Evolutionary conservation across 2,797 vertebrate genomes (phyloP).

Genomic region (Xenentodon cancila): DNA sequence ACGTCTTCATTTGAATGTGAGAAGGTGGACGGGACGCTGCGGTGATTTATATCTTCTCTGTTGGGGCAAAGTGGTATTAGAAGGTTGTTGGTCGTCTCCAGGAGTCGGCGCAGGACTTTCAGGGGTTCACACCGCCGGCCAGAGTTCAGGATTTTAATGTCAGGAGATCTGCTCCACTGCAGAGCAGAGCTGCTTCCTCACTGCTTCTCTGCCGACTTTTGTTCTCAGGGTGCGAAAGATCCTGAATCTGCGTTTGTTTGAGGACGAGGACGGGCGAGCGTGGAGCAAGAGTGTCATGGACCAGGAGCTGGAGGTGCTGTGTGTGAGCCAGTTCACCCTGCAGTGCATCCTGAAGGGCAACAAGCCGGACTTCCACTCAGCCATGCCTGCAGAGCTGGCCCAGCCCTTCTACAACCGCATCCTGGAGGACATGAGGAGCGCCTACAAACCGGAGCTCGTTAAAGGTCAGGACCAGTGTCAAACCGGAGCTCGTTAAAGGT

Average conservation of each 20-base stretch:
- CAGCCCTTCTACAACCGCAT: conserved; percentile 92
- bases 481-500: not conserved
- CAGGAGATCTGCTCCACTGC: too few relatives aligned
- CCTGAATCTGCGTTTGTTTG: conserved; percentile 93
- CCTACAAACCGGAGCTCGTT: conserved; percentile 90
- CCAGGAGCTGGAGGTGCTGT: conserved; percentile 90
- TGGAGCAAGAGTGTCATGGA: conserved; percentile 97
- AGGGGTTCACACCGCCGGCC: too few relatives aligned
- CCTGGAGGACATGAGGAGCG: conserved; percentile 89
- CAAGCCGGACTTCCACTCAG: conserved; percentile 95
- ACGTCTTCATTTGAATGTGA: too few relatives aligned
- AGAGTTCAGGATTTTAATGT: too few relatives aligned
- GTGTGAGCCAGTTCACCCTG: conserved; percentile 96
- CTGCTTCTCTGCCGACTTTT: too few relatives aligned
- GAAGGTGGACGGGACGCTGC: too few relatives aligned
- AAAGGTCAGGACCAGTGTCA: too few relatives aligned
- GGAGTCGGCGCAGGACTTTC: too few relatives aligned
- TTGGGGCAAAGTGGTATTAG: too few relatives aligned
- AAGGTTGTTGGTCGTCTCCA: too few relatives aligned
- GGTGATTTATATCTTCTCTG: too few relatives aligned
- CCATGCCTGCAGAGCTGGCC: conserved; percentile 92
- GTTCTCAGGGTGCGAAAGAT: conserved; percentile 91
- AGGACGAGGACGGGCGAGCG: conserved; percentile 89
- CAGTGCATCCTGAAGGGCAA: conserved; percentile 95
- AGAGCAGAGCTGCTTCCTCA: too few relatives aligned